Conservation (phyloP, 2,113 vertebrate species). For the Panthera uncia region DNA sequence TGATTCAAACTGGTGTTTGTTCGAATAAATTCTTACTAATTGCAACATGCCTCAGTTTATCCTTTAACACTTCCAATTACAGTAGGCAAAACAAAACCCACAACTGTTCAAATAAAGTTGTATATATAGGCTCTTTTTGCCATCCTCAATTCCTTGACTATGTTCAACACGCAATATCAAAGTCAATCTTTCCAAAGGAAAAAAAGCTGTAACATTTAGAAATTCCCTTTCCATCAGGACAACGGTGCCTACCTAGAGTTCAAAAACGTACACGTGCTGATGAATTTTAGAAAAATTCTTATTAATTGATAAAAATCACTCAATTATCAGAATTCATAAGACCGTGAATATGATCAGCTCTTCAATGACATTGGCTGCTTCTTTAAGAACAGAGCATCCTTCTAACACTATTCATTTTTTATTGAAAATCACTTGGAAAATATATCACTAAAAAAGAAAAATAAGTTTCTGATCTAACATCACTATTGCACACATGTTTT, state of each 20-base stretch:
- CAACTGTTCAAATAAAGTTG: neutral
- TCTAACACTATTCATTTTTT: neutral
- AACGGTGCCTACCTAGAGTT: neutral
- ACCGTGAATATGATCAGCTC: neutral
- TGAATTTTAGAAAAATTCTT: conserved; percentile 20
- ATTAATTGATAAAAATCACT: neutral
- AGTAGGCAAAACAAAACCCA: neutral
- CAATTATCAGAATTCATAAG: conserved; percentile 32
- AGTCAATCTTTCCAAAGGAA: neutral
- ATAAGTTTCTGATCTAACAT: neutral
- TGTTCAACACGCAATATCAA: neutral
- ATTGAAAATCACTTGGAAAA: neutral
- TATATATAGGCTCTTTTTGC: neutral
- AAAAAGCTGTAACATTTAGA: conserved; percentile 16
- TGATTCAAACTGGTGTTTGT: neutral
- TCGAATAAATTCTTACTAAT: neutral
- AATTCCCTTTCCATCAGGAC: conserved; percentile 4
- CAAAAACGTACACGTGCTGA: neutral
- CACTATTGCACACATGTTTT: neutral
- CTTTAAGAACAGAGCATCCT: neutral
- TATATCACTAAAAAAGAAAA: neutral
- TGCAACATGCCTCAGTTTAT: neutral
- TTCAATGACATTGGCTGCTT: neutral
- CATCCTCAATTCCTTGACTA: neutral
- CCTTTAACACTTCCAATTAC: neutral